Conservation (phyloP, 2,113 vertebrate genomes). For the Silurus meridionalis region DNA sequence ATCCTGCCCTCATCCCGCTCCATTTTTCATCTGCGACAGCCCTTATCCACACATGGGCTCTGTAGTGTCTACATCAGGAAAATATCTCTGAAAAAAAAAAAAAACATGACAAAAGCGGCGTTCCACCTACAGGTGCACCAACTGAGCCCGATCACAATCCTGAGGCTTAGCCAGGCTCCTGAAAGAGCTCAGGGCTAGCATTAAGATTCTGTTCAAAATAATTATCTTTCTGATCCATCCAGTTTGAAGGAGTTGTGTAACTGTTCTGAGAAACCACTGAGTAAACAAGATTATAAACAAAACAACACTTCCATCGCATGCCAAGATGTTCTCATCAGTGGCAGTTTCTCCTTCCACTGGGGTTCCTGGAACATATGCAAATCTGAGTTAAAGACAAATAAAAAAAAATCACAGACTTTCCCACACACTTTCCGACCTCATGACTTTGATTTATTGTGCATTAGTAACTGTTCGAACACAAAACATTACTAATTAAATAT, state of each 20-base stretch:
- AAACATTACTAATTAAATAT: neutral
- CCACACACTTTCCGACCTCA: too few species aligned
- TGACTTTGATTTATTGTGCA: neutral
- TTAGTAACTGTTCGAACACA: neutral
- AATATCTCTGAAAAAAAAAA: neutral
- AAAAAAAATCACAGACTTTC: neutral
- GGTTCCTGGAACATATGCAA: neutral
- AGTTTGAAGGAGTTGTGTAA: neutral
- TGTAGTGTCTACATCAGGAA: neutral
- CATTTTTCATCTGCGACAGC: conserved; percentile 37
- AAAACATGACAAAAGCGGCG: neutral
- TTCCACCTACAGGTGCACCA: neutral
- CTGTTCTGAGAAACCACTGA: neutral
- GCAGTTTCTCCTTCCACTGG: neutral
- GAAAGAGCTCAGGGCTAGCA: neutral
- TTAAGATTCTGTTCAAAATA: neutral
- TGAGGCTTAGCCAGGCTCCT: neutral
- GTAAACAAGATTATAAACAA: neutral
- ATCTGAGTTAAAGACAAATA: too few species aligned
- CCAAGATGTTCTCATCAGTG: neutral
- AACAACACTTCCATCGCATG: neutral
- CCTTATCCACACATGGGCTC: conserved; percentile 13
- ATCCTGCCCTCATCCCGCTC: conserved; percentile 15
- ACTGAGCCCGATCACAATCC: neutral
- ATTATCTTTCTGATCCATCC: neutral